phyloP scores from a whole-genome alignment of 2,113 vertebrate species.

The Haemorhous mexicanus region DNA sequence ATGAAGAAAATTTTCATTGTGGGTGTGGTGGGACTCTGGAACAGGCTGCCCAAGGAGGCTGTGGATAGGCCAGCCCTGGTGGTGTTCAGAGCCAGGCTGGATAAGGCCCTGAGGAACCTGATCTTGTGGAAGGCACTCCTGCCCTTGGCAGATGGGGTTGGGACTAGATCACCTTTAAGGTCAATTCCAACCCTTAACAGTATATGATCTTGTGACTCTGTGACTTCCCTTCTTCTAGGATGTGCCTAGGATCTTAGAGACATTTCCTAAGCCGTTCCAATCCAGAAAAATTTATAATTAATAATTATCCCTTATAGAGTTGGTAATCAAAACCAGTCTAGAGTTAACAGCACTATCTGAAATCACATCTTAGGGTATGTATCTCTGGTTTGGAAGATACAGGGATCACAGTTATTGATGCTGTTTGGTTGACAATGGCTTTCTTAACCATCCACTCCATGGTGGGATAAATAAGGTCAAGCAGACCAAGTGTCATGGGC shows the following conservation, averaged over 20 bases:
- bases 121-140: background rate
- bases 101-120: background rate
- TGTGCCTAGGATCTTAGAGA: background rate
- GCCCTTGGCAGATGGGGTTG: background rate
- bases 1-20: background rate
- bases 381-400: background rate
- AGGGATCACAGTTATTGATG: slow-evolving; percentile 18
- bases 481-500: background rate
- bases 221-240: background rate
- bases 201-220: background rate
- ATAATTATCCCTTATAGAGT: background rate
- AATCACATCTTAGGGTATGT: background rate
- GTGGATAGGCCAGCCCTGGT: background rate
- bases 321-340: background rate
- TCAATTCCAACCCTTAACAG: background rate
- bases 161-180: background rate
- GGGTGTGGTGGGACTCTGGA: background rate
- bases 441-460: background rate
- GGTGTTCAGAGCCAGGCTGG: background rate
- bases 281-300: background rate
- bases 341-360: background rate
- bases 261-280: background rate
- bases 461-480: slow-evolving; percentile 37
- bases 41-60: background rate
- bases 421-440: background rate